Evolutionary conservation across 1,140 invertebrate species (phyloP).

Genomic region (Coptotermes formosanus): DNA sequence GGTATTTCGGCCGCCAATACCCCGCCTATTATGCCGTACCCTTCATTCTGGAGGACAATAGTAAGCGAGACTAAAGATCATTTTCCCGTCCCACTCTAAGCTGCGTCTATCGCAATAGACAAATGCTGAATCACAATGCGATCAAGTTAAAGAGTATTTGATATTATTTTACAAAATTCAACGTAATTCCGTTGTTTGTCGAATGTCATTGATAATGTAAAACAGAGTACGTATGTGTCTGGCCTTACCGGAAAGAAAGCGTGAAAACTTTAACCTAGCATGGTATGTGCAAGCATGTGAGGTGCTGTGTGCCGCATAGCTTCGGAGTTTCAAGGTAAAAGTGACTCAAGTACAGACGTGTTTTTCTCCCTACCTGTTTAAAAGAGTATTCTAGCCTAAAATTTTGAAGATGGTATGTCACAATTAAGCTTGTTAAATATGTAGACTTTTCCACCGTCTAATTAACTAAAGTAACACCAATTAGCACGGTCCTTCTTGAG

Average conservation of each 20-base stretch:
- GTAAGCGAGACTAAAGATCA: constrained; percentile 10
- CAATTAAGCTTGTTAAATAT: no score
- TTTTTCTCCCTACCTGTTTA: no score
- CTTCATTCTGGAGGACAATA: background rate
- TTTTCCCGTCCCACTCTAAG: background rate
- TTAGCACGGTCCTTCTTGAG: no score
- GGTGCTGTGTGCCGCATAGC: background rate
- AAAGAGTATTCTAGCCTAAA: no score
- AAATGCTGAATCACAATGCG: background rate
- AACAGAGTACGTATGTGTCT: background rate
- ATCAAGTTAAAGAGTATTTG: background rate
- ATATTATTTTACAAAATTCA: background rate
- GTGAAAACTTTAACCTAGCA: background rate
- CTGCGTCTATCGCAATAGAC: background rate
- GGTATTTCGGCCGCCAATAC: background rate
- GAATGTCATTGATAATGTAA: background rate
- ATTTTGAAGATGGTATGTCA: no score
- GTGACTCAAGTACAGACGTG: background rate
- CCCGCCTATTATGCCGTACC: background rate
- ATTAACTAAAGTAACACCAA: no score
- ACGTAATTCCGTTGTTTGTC: background rate
- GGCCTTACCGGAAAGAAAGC: constrained; percentile 17
- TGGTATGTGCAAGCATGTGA: background rate
- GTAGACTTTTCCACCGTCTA: no score
- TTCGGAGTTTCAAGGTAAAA: background rate